phyloP scores from a whole-genome alignment of 2,113 vertebrate genomes.

The Mus musculus region GRCm39 chr9:58039001-58039500 shows the following conservation, averaged over 20 bases:
- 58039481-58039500: neutral
- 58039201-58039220: neutral
- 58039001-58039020: neutral
- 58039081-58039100: neutral
- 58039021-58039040: neutral
- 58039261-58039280: conserved; percentile 14
- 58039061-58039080: neutral
- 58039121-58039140: neutral
- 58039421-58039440: neutral
- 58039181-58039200: conserved; percentile 53
- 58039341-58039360: neutral
- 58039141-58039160: neutral
- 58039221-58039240: conserved; percentile 58
- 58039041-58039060: neutral
- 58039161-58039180: conserved; percentile 50
- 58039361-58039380: neutral
- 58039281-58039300: neutral
- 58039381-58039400: neutral
- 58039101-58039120: neutral
- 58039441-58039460: too few relatives aligned
- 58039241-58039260: conserved; percentile 14
- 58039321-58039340: neutral
- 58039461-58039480: neutral
- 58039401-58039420: neutral
- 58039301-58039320: neutral